phyloP scores from a whole-genome alignment of 2,113 vertebrate species.

The Dinomys branickii region DNA sequence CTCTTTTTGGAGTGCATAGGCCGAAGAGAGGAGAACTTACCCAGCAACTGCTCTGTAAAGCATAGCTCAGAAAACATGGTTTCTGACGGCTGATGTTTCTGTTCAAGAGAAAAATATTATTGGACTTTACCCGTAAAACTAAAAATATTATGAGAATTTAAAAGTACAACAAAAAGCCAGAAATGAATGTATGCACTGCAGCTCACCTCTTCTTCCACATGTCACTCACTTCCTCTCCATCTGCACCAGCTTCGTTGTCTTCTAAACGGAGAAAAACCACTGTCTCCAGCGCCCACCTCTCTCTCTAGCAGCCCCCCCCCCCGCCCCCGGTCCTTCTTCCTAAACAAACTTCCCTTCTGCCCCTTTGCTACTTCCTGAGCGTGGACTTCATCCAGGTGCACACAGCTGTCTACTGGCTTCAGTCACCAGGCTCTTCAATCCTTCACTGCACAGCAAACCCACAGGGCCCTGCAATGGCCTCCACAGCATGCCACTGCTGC shows the following conservation, averaged over 20 bases:
- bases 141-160: conserved; percentile 19
- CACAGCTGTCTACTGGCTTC: neutral
- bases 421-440: neutral
- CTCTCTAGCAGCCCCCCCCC: neutral
- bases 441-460: neutral
- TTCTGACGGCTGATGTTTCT: neutral
- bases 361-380: neutral
- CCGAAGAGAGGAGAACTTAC: conserved; percentile 39
- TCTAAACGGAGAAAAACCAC: neutral
- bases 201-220: neutral
- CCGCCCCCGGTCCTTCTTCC: neutral
- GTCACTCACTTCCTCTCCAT: neutral
- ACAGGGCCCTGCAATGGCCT: too few relatives aligned
- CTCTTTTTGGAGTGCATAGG: conserved; percentile 60
- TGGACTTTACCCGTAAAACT: conserved; percentile 5
- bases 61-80: neutral
- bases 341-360: neutral
- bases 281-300: neutral
- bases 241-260: neutral
- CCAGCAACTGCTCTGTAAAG: conserved; percentile 57
- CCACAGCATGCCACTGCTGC: neutral
- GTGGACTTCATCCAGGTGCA: neutral
- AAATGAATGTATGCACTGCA: neutral
- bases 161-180: neutral
- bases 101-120: conserved; percentile 21